Evolutionary conservation across 2,888 invertebrate genomes (phyloP), one percentile per base, ranked within the genome.

Genomic region (Pedicia rivosa): DNA sequence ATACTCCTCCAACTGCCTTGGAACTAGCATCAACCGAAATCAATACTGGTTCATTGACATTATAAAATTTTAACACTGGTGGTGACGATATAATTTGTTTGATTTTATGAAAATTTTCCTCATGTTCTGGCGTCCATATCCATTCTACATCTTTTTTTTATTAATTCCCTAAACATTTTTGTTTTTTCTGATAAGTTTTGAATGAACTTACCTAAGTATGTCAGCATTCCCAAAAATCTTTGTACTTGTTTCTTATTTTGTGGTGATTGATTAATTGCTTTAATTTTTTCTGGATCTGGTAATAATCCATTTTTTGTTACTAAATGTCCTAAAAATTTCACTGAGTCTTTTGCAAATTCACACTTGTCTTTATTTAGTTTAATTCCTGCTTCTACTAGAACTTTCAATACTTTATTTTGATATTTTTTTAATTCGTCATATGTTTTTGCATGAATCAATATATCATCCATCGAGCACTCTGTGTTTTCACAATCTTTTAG

Each of bases 281-380:
- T 30, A 12, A 40, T 24, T 37, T 40, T 40, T 15, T 41, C 28
- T 22, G 15, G 7, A 37, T 43, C 45, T 9, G 36, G 16, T 10
- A 16, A 8, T 10, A 44, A 36, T n/a, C 43, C 43, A 13, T 42
- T n/a, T 25, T 33, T 17, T 22, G 30, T 39, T 15, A 46, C 39
- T 7, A 36, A 35, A 34, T 46, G 44, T 12, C 45, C 44, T 8
- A 47, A 19, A 40, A 39, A 44, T 35, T 40, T 42, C 5, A 46
- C 38, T 3, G 31, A 29, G 4, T 4, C 14, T 29, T 14, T 14
- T 12, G 12, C 38, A 40, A 47, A 47, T 25, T 40, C 30, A 19
- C 46, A 50, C 39, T 51, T 51, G 16, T 47, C 44, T 33, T 40
- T 40, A 16, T 47, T 49, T 7, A 53, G 34, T 27, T 47, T 49